Base-by-base conservation (phyloP, 2,113 vertebrate species). In the Thamnophis sirtalis region DNA sequence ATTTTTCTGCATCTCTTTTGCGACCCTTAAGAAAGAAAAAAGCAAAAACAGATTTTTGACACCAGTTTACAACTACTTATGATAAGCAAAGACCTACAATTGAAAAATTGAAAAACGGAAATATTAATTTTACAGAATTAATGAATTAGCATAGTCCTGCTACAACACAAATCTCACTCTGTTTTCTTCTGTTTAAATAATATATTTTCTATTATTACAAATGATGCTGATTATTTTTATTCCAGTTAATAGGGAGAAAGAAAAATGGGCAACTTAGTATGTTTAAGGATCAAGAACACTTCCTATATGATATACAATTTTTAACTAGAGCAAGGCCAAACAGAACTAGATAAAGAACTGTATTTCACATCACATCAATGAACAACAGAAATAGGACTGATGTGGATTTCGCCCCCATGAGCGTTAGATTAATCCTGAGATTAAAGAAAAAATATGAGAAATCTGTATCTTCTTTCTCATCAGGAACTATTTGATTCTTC, bases 1-100 rank as follows among this genome's bases (percentile, higher is more conserved):
- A 99, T 95, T 98, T 98, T 96, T 99, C 99, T 58, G 99, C 99
- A 97, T 99, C 99, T 93, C 95, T 97, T 96, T 99, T 99, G 96
- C 98, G 98, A 90, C 98, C 99, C 99, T 99, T 97, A 88, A 96
- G 94, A 90, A 54, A 87, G 95, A 91, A 97, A 90, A 90, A 92
- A 90, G 96, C 92, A 17, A 3, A 89, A 9, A 10, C 0, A 4
- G 60, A 86, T 33, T 92, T 48, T 84, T 84, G 89, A n/a, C 8
- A 84, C 73, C 5, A n/a, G 24, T 24, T 21, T 38, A 60, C 43
- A 54, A 87, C n/a, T 9, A n/a, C 6, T 80, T 54, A 73, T 48
- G 22, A 54, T 10, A 92, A n/a, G n/a, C 21, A 85, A 89, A 48
- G 10, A 84, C n/a, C 91, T 84, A 68, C 22, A 91, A 53, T 1